Conservation (phyloP, 1,140 invertebrate genomes). For the Diploscapter pachys region DNA sequence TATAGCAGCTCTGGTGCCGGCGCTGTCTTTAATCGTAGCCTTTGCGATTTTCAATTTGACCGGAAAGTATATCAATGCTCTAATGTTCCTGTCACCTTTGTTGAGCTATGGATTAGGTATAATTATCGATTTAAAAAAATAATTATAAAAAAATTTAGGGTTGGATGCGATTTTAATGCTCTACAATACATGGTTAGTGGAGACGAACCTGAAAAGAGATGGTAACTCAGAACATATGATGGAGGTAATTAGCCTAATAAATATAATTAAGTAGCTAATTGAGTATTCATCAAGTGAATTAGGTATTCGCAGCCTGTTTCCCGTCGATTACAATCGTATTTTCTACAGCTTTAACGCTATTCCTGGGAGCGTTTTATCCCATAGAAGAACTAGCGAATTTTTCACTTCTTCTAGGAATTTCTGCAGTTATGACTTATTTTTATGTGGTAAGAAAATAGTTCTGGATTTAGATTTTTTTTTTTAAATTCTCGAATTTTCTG, state of each 20-base stretch:
- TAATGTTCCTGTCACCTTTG: not conserved
- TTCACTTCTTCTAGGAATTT: not conserved
- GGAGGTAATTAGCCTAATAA: too few relatives aligned
- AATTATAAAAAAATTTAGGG: not conserved
- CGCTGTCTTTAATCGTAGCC: not conserved
- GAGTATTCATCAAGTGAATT: not conserved
- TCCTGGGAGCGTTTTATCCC: slow-evolving; percentile 5
- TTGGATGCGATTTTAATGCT: slow-evolving; percentile 10
- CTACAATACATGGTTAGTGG: slow-evolving; percentile 15
- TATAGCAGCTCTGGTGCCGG: slow-evolving; percentile 3
- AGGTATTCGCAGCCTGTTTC: slow-evolving; percentile 13
- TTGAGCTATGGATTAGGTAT: not conserved
- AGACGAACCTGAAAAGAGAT: slow-evolving; percentile 4
- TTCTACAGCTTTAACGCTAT: not conserved
- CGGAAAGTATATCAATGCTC: slow-evolving; percentile 5
- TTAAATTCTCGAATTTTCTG: not conserved
- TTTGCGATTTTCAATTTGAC: slow-evolving; percentile 1
- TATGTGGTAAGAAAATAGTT: not conserved
- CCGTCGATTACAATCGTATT: slow-evolving; percentile 1
- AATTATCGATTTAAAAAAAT: not conserved
- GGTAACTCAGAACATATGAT: not conserved
- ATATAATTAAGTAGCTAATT: too few relatives aligned
- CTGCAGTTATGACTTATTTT: slow-evolving; percentile 5
- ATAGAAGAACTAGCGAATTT: slow-evolving; percentile 10
- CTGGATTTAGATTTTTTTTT: not conserved